phyloP scores from a whole-genome alignment of 2,888 invertebrate species.

The Lithodes maja region DNA sequence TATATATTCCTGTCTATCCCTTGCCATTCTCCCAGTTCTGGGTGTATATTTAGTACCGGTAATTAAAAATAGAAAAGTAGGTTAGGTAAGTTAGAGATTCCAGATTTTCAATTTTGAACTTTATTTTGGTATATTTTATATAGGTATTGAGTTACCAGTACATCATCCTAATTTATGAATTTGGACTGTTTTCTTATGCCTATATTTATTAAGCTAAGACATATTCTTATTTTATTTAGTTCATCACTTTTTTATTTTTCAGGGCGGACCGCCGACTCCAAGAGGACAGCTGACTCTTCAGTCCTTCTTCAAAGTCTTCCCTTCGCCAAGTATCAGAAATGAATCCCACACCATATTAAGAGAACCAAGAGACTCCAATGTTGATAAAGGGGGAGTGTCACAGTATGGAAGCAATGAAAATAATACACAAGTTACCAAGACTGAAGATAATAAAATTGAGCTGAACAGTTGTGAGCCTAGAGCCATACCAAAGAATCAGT shows the following conservation, averaged over 20 bases:
- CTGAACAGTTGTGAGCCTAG: neutral
- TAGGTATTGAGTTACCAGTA: too few species aligned
- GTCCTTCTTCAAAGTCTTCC: slow-evolving; percentile 31
- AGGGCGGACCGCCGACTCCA: slow-evolving; percentile 23
- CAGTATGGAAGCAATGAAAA: neutral
- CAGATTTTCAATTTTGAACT: neutral
- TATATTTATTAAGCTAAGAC: too few species aligned
- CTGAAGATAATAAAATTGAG: neutral
- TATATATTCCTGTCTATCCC: neutral
- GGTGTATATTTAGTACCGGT: neutral
- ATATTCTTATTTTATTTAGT: neutral
- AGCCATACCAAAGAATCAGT: neutral
- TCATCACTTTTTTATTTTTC: slow-evolving; percentile 16
- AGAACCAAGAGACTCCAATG: neutral
- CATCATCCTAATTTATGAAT: neutral
- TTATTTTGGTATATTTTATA: neutral
- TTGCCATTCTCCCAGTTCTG: too few species aligned
- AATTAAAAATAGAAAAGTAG: neutral
- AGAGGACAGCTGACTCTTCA: slow-evolving; percentile 40
- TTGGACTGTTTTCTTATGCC: neutral
- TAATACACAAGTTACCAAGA: neutral
- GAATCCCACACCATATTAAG: neutral
- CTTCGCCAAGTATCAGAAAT: neutral
- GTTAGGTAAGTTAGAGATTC: neutral
- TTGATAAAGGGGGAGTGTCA: neutral